These are phyloP conservation scores for Asobara japonica DNA, from an alignment of 1,140 invertebrate genomes.

Conservation along the genomic window DNA sequence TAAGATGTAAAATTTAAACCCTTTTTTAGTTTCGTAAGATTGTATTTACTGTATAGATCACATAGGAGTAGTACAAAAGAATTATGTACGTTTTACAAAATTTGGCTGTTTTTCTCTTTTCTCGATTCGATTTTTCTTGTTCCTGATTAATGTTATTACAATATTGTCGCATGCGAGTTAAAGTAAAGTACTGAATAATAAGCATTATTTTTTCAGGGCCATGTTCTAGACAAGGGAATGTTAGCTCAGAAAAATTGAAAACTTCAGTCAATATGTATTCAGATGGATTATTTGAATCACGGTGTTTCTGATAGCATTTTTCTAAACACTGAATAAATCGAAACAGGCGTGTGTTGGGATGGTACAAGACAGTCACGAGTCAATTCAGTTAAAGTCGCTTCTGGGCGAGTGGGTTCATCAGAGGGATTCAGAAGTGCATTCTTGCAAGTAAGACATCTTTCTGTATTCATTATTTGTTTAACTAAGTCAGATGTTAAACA, in stretches of 20 bases:
- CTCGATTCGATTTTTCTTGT: slow-evolving; percentile 22
- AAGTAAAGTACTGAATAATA: slow-evolving; percentile 16
- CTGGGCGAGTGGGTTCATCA: background rate
- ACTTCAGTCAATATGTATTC: slow-evolving; percentile 28
- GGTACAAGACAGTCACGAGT: slow-evolving; percentile 14
- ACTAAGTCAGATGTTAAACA: slow-evolving; percentile 18
- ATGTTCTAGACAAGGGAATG: slow-evolving; percentile 29
- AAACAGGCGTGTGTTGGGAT: slow-evolving; percentile 10
- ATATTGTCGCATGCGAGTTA: slow-evolving; percentile 27
- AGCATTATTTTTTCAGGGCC: slow-evolving; percentile 13
- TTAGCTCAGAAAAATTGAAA: background rate
- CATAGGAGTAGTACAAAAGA: no score
- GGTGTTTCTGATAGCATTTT: slow-evolving; percentile 22
- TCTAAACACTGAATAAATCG: slow-evolving; percentile 20
- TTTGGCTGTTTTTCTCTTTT: slow-evolving; percentile 31
- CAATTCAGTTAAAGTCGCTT: background rate
- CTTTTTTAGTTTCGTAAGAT: no score
- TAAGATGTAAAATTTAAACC: no score
- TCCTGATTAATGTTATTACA: slow-evolving; percentile 19
- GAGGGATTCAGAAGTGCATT: slow-evolving; percentile 27
- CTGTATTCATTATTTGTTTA: slow-evolving; percentile 19
- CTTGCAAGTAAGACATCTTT: slow-evolving; percentile 10
- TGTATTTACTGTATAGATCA: no score
- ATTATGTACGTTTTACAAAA: slow-evolving; percentile 16
- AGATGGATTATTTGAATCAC: slow-evolving; percentile 7